Percentiles rank a stretch among this genome's conserved stretches.
Evolutionary conservation across 2,888 invertebrate genomes (phyloP).

Genomic region (Priocnemis perturbator): DNA sequence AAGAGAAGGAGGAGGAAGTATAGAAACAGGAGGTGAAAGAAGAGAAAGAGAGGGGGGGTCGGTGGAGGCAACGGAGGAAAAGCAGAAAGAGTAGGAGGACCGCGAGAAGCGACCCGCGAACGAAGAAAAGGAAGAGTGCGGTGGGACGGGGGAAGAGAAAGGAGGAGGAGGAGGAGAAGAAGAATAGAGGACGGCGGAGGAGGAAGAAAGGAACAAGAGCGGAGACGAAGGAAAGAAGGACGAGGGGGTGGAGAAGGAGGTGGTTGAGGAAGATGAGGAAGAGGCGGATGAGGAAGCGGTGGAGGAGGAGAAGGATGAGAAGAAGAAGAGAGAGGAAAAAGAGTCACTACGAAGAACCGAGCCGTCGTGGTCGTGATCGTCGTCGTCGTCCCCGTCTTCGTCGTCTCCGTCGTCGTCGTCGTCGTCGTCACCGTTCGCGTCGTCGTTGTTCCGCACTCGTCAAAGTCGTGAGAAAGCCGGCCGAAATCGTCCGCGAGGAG

Average conservation of each 20-base stretch:
- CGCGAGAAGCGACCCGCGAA: constrained; percentile 32
- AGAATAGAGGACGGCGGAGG: constrained; percentile 26
- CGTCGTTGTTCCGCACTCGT: constrained; percentile 22
- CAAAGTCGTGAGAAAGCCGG: constrained; percentile 51
- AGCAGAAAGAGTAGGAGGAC: constrained; percentile 30
- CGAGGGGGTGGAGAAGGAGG: not conserved
- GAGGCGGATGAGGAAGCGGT: constrained; percentile 17
- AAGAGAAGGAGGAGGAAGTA: constrained; percentile 32
- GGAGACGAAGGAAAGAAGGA: constrained; percentile 10
- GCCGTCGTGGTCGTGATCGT: constrained; percentile 25
- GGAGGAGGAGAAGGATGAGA: constrained; percentile 21
- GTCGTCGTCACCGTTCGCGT: constrained; percentile 15
- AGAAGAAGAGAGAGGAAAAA: constrained; percentile 37
- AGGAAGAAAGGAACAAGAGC: constrained; percentile 19
- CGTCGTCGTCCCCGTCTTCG: constrained; percentile 18
- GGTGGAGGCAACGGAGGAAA: constrained; percentile 19
- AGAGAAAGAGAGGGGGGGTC: constrained; percentile 33
- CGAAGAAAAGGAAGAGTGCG: constrained; percentile 15
- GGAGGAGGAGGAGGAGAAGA: constrained; percentile 18
- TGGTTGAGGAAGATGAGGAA: constrained; percentile 20
- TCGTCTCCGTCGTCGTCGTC: constrained; percentile 29
- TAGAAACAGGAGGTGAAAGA: constrained; percentile 36
- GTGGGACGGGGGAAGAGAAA: constrained; percentile 11
- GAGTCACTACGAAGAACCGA: constrained; percentile 55
- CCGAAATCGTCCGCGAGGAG: constrained; percentile 56